A percentile compares a stretch with the other conserved stretches of the same genome.
These are phyloP conservation scores for Microctonus brassicae DNA, from an alignment of 2,888 invertebrate species.

Conservation along the genomic window DNA sequence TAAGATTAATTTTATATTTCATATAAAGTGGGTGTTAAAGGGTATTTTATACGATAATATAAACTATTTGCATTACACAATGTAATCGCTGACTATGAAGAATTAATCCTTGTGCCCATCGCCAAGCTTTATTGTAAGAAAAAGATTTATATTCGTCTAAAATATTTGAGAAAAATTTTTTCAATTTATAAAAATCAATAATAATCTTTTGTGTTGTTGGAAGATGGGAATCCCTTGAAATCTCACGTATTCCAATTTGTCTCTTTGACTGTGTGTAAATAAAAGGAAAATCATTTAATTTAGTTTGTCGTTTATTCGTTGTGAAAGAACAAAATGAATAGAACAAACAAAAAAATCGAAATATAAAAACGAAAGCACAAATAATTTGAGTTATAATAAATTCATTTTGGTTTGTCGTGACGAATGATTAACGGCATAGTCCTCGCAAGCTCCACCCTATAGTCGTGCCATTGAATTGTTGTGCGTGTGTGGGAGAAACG, in stretches of 20 bases:
- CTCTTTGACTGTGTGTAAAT: neutral
- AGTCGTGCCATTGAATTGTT: neutral
- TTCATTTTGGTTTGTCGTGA: slow-evolving; percentile 8
- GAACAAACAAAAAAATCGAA: neutral
- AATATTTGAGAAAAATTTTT: slow-evolving; percentile 13
- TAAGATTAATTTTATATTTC: slow-evolving; percentile 37
- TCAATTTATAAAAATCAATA: slow-evolving; percentile 15
- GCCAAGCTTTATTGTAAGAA: neutral
- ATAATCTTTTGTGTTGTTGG: slow-evolving; percentile 2
- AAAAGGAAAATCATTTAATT: neutral
- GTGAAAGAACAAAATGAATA: neutral
- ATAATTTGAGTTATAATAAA: slow-evolving; percentile 1
- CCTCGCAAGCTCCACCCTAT: slow-evolving; percentile 42
- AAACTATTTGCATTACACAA: slow-evolving; percentile 47
- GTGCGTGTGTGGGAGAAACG: neutral
- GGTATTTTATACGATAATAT: slow-evolving; percentile 54
- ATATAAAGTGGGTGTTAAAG: slow-evolving; percentile 24
- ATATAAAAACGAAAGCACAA: neutral
- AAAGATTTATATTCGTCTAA: neutral
- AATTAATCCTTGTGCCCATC: slow-evolving; percentile 3
- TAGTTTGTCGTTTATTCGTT: neutral
- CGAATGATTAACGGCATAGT: slow-evolving; percentile 44
- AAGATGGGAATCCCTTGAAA: neutral
- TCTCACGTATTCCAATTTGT: neutral
- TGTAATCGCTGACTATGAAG: slow-evolving; percentile 41